phyloP scores from a whole-genome alignment of 2,113 vertebrate species.

The Atractosteus spatula region DNA sequence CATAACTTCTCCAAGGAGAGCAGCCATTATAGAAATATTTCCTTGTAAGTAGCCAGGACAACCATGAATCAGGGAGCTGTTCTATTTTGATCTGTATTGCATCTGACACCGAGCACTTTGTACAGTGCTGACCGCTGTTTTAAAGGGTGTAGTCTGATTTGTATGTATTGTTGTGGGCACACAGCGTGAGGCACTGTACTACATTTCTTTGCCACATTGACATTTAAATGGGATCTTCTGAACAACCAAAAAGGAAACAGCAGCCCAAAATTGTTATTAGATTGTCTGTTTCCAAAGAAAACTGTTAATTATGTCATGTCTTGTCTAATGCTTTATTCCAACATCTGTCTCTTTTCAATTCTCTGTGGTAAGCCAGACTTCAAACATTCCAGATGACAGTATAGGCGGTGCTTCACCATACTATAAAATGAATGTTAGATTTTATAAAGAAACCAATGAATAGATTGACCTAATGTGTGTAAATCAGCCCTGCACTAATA shows the following conservation, averaged over 20 bases:
- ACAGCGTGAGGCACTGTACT: not conserved
- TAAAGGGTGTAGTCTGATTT: not conserved
- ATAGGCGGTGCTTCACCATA: slow-evolving; percentile 1
- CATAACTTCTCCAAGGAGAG: too few species aligned
- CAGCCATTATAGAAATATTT: too few species aligned
- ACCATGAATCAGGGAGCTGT: too few species aligned
- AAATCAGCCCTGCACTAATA: too few species aligned
- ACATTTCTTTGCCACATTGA: not conserved
- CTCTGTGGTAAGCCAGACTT: not conserved
- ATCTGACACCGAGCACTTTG: too few species aligned
- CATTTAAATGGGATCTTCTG: not conserved
- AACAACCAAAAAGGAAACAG: not conserved
- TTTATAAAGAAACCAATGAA: too few species aligned
- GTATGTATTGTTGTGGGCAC: not conserved
- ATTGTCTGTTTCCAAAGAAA: slow-evolving; percentile 4
- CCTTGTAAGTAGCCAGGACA: too few species aligned
- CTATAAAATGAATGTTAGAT: too few species aligned
- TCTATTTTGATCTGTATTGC: too few species aligned
- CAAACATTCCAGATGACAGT: not conserved
- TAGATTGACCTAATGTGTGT: too few species aligned
- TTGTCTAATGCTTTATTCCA: slow-evolving; percentile 10
- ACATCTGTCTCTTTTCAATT: not conserved
- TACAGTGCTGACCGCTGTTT: too few species aligned
- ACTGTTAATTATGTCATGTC: slow-evolving; percentile 12
- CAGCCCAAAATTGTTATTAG: not conserved